phyloP scores from a whole-genome alignment of 2,888 invertebrate species.

The Pteria penguin region DNA sequence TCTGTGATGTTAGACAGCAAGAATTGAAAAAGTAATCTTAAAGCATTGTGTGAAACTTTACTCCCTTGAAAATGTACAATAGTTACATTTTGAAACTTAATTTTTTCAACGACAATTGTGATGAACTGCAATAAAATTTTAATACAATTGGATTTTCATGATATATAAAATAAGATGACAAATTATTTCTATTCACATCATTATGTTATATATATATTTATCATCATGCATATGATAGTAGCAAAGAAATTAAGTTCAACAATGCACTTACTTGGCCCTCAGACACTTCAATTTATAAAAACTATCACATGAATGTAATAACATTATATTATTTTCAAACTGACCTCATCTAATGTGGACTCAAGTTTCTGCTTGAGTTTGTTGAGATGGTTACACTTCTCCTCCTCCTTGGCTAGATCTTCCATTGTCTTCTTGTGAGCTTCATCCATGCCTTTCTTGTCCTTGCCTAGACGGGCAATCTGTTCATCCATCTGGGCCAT shows the following conservation, averaged over 20 bases:
- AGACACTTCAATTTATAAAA: not conserved
- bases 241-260: too few species aligned
- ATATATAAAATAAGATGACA: too few species aligned
- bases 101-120: too few species aligned
- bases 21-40: not conserved
- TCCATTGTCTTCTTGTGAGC: constrained; percentile 79
- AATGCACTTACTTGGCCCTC: too few species aligned
- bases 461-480: constrained; percentile 99
- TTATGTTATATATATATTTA: too few species aligned
- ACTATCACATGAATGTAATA: not conserved
- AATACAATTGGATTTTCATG: too few species aligned
- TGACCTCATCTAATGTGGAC: constrained; percentile 94
- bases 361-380: constrained; percentile 99
- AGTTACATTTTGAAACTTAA: not conserved
- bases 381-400: constrained; percentile 99
- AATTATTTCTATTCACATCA: too few species aligned
- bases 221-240: too few species aligned
- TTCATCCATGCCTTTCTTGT: constrained; percentile 98
- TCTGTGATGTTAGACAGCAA: constrained; percentile 68
- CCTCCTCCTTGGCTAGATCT: constrained; percentile 90
- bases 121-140: too few species aligned
- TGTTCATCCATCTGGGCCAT: constrained; percentile 99
- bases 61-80: not conserved
- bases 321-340: constrained; percentile 7
- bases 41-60: not conserved